These are phyloP conservation scores for Littorina saxatilis DNA, from an alignment of 1,140 invertebrate genomes.

Conservation along the genomic window DNA sequence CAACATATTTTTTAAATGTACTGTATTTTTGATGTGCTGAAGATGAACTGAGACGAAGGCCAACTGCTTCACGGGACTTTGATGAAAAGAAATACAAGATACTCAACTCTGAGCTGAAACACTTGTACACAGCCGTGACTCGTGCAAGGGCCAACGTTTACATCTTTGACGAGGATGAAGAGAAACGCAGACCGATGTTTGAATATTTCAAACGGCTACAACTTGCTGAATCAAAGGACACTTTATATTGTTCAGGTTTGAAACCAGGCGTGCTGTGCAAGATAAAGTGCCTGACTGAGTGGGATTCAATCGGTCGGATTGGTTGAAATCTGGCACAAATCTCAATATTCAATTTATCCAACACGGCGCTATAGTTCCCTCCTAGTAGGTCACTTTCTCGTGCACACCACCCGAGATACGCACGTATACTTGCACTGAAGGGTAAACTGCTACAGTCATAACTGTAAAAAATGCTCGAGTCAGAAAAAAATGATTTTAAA, in stretches of 20 bases:
- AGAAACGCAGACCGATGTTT: slow-evolving; percentile 64
- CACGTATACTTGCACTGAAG: too few species aligned
- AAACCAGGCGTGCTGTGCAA: neutral
- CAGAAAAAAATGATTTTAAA: too few species aligned
- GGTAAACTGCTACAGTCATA: too few species aligned
- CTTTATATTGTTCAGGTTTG: neutral
- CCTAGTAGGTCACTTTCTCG: too few species aligned
- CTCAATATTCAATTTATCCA: too few species aligned
- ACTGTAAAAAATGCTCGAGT: too few species aligned
- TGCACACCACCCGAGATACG: too few species aligned
- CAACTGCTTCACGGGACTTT: slow-evolving; percentile 55
- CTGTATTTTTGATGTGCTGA: slow-evolving; percentile 41
- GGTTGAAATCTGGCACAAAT: too few species aligned
- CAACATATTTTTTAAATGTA: slow-evolving; percentile 10
- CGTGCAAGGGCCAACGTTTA: slow-evolving; percentile 63
- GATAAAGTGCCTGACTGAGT: neutral
- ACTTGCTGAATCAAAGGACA: slow-evolving; percentile 39
- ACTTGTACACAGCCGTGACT: slow-evolving; percentile 67
- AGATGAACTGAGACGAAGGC: slow-evolving; percentile 28
- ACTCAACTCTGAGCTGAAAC: slow-evolving; percentile 63
- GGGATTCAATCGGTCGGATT: neutral
- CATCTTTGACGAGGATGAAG: slow-evolving; percentile 63
- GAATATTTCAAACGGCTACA: slow-evolving; percentile 60
- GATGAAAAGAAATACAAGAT: slow-evolving; percentile 59
- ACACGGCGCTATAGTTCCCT: too few species aligned